Evolutionary conservation across 2,797 vertebrate genomes (phyloP), one percentile per base, ranked within the genome.

Genomic region (Coccyzus lansbergi): DNA sequence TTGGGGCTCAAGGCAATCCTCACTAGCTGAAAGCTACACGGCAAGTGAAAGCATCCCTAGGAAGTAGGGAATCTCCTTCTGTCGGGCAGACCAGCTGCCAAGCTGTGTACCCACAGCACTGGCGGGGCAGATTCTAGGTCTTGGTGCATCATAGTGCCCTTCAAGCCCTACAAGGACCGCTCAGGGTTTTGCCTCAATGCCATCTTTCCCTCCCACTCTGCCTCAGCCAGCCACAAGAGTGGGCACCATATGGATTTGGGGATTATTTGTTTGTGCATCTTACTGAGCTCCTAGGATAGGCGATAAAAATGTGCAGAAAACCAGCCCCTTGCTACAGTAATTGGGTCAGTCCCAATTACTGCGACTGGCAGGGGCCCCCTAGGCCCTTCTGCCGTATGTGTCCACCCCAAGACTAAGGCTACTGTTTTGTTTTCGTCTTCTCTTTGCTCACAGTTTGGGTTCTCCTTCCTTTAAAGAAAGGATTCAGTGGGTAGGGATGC

Each of bases 1-100:
- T 17, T 0, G 0, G 19, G 64, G 8, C 33, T 77, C 1, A 0
- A 65, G 36, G 44, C 1, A 1, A 31, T 60, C 9, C 5, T 29
- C 13, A 0, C 33, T 22, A 59, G 40, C 33, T n/a, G 52, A 63
- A 55, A 4, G 8, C 31, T 33, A 44, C n/a, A 7, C 1, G 6
- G 40, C 0, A 0, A 77, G 25, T 0, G 1, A 59, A 69, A 55
- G 16, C 1, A 0, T 22, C 42, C 36, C 9, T 26, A 25, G 10
- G 38, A 55, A 84, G 53, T 36, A 33, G 6, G 18, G n/a, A 8
- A 15, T 51, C 15, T 71, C 18, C 42, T 55, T 25, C 42, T 68
- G 52, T 14, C 6, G 6, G 28, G 14, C 42, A 46, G 15, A 7
- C 0, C 0, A 71, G 67, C 20, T 56, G 60, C 24, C 44, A 3